phyloP scores from a whole-genome alignment of 1,140 invertebrate genomes.

The Protaetia brevitarsis region DNA sequence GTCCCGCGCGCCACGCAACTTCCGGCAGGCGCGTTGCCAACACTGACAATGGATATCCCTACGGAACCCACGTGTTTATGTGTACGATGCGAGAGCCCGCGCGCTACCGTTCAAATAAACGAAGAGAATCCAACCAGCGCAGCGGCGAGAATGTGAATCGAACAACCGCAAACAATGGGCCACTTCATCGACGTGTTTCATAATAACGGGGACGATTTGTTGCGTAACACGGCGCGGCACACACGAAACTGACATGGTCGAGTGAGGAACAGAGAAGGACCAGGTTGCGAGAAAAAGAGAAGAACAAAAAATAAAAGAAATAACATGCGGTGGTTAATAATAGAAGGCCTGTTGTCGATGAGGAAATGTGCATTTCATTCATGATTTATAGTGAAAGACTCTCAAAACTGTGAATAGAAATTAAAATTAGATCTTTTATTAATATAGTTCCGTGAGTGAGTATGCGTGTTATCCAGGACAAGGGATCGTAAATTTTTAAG shows the following conservation, averaged over 20 bases:
- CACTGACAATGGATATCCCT: slow-evolving; percentile 39
- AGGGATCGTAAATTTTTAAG: slow-evolving; percentile 18
- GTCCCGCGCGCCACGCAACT: slow-evolving; percentile 27
- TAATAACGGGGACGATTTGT: slow-evolving; percentile 21
- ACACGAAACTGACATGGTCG: background rate
- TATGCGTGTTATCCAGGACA: slow-evolving; percentile 5
- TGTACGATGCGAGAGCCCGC: slow-evolving; percentile 20
- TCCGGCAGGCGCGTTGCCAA: slow-evolving; percentile 38
- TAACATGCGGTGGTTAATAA: slow-evolving; percentile 1
- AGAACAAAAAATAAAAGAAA: background rate
- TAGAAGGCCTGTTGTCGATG: slow-evolving; percentile 9
- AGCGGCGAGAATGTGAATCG: slow-evolving; percentile 20
- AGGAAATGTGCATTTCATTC: slow-evolving; percentile 7
- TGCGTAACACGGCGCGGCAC: background rate
- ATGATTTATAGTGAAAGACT: slow-evolving; percentile 17
- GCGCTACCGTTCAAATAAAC: slow-evolving; percentile 21
- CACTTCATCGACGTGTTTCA: slow-evolving; percentile 26
- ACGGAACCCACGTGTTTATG: slow-evolving; percentile 25
- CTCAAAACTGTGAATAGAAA: slow-evolving; percentile 14
- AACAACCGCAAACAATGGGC: slow-evolving; percentile 24
- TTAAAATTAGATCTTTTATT: slow-evolving; percentile 19
- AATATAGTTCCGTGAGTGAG: slow-evolving; percentile 6
- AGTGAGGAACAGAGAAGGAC: background rate
- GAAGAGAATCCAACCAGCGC: background rate
- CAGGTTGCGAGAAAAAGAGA: background rate